phyloP scores from a whole-genome alignment of 2,888 invertebrate species.

The Dicyrtomina minuta region DNA sequence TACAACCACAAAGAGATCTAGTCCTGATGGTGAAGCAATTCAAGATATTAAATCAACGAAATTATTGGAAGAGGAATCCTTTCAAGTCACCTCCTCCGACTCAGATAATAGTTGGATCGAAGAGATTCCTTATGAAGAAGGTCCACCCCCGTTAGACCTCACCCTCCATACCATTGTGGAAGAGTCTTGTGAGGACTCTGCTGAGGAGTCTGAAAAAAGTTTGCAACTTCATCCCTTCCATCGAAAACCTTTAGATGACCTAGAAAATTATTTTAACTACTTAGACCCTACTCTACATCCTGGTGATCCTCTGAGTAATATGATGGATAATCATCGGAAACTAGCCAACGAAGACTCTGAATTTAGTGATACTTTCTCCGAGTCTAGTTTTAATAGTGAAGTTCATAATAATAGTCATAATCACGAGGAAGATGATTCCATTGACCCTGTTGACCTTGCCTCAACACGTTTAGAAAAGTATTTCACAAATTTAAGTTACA shows the following conservation, averaged over 20 bases:
- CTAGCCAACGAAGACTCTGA: constrained; percentile 55
- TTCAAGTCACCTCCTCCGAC: constrained; percentile 15
- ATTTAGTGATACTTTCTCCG: constrained; percentile 58
- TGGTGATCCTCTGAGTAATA: neutral
- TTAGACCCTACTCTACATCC: constrained; percentile 9
- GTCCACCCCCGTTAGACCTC: constrained; percentile 77
- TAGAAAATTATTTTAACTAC: constrained; percentile 40
- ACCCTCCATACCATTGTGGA: constrained; percentile 90
- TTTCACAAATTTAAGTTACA: constrained; percentile 62
- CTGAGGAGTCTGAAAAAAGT: constrained; percentile 53
- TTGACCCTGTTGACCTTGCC: constrained; percentile 73
- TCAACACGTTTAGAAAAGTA: constrained; percentile 86
- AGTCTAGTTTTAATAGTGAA: constrained; percentile 59
- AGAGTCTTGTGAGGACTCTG: constrained; percentile 90
- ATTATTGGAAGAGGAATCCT: constrained; percentile 20
- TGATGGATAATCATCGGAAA: neutral
- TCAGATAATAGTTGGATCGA: constrained; percentile 69
- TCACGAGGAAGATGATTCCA: constrained; percentile 57
- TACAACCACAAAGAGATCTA: constrained; percentile 26
- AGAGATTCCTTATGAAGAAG: constrained; percentile 59
- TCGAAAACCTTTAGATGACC: constrained; percentile 34
- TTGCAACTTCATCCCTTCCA: neutral
- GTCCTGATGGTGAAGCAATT: constrained; percentile 36
- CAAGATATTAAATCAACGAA: constrained; percentile 13
- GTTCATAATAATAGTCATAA: constrained; percentile 34